Base-by-base conservation (phyloP, 2,888 invertebrate genomes). In the Protula sp. region DNA sequence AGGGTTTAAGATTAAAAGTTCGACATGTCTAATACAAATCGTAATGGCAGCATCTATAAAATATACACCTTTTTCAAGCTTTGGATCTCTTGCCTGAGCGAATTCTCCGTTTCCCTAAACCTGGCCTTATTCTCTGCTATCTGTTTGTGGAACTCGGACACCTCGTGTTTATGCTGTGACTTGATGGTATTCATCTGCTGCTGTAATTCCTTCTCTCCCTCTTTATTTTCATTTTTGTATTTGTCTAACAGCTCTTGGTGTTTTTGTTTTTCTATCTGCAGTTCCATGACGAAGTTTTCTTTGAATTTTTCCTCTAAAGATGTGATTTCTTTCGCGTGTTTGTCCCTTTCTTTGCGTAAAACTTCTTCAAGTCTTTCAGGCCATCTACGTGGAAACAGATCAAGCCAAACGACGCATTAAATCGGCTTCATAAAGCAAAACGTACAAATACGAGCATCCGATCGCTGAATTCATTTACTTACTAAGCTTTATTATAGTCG, bases 201-300 rank as follows among this genome's bases (percentile, higher is more conserved):
- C 1, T 28, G 9, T 27, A 28, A 0, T 9, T 1, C n/a, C 9
- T 66, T 64, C 56, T 76, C 74, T 30, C 68, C 67, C 45, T 74
- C 73, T 59, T 70, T 72, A 38, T 66, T 68, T 38, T 74, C 72
- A 5, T 64, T 58, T 55, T 71, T 70, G 55, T 74, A 74, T 64
- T 75, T 76, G 55, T 73, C 70, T 54, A 77, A 57, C 38, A 79
- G 53, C 59, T 77, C 72, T 55, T 76, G 70, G 58, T 77, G 75
- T 62, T 77, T 78, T 54, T 78, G 73, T 60, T 77, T 77, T 61
- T 79, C 77, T 59, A 78, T 78, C 58, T 76, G 72, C 55, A 78
- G 64, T 61, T 78, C 77, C 74, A 75, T 70, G 3, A 75, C 71
- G 72, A 77, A 79, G 54, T 74, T 75, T 57, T 78, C 75, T 54